Evolutionary conservation across 64 coral and sea anemone species (phyloP).

Genomic region (Platygyra sinensis): DNA sequence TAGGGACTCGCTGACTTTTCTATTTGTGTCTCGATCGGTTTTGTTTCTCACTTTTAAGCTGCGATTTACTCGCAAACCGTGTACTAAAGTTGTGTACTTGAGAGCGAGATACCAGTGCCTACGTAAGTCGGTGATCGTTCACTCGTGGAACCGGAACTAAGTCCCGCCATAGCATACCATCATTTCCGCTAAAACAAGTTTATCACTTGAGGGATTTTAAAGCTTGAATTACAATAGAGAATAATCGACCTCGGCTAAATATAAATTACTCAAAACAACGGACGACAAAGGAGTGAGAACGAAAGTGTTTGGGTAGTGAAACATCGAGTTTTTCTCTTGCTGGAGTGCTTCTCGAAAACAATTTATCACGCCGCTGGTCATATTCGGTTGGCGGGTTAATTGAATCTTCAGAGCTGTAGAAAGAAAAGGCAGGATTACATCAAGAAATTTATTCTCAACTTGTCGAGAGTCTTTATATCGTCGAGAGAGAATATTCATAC

Average conservation of each 20-base stretch:
- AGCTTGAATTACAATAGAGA: conserved; percentile 98
- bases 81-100: not conserved
- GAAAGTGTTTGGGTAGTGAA: conserved; percentile 42
- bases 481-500: conserved; percentile 30
- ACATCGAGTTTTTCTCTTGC: not conserved
- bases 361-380: not conserved
- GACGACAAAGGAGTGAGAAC: conserved; percentile 56
- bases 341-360: not conserved
- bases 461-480: conserved; percentile 28
- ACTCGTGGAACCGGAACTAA: conserved; percentile 90
- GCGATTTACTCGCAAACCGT: not conserved
- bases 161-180: conserved; percentile 79
- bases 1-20: conserved; percentile 31
- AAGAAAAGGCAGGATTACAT: conserved; percentile 7
- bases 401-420: conserved; percentile 1
- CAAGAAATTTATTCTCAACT: conserved; percentile 47
- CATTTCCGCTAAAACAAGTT: conserved; percentile 88
- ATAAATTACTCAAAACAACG: conserved; percentile 76
- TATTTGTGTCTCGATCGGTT: not conserved
- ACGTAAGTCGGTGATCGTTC: conserved; percentile 52
- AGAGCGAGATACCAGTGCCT: conserved; percentile 31
- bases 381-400: not conserved
- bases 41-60: conserved; percentile 7
- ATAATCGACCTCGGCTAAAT: conserved; percentile 78
- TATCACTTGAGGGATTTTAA: conserved; percentile 88